Conservation (phyloP, 35 echinoderm and acorn worm genomes). For the Holothuria glaberrima region DNA sequence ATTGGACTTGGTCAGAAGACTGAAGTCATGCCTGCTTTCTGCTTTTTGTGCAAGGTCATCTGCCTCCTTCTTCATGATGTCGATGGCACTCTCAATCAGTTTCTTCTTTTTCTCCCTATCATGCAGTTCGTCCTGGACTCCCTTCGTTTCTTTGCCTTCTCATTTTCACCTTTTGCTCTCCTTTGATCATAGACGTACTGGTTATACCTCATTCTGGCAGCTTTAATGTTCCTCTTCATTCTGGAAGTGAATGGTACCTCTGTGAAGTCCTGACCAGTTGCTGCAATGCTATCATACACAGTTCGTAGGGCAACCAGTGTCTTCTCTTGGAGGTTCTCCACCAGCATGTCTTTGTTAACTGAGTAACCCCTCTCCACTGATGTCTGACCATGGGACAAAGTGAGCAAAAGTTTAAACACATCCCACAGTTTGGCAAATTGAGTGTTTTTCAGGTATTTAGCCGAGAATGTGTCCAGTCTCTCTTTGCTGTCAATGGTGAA, state of each 20-base stretch:
- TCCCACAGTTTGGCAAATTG: constrained; percentile 11
- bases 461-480: no score
- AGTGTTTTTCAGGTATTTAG: neutral
- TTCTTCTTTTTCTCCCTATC: neutral
- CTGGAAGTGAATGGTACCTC: constrained; percentile 11
- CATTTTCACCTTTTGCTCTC: neutral
- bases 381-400: neutral
- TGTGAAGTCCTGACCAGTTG: neutral
- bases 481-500: no score
- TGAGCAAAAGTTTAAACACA: constrained; percentile 13
- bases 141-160: constrained; percentile 22
- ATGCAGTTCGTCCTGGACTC: neutral
- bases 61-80: constrained; percentile 15
- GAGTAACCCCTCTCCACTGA: constrained; percentile 9
- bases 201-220: constrained; percentile 8
- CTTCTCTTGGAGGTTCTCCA: neutral
- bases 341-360: constrained; percentile 21
- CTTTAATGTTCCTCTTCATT: constrained; percentile 11
- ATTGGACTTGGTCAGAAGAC: neutral
- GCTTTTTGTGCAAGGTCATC: constrained; percentile 11
- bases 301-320: neutral
- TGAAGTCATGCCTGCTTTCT: neutral
- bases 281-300: constrained; percentile 13
- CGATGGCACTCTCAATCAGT: constrained; percentile 5
- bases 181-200: neutral